A percentile compares a stretch with the other conserved stretches of the same genome.
phyloP scores from a whole-genome alignment of 2,888 invertebrate species.

The Drosophila subquinaria region DNA sequence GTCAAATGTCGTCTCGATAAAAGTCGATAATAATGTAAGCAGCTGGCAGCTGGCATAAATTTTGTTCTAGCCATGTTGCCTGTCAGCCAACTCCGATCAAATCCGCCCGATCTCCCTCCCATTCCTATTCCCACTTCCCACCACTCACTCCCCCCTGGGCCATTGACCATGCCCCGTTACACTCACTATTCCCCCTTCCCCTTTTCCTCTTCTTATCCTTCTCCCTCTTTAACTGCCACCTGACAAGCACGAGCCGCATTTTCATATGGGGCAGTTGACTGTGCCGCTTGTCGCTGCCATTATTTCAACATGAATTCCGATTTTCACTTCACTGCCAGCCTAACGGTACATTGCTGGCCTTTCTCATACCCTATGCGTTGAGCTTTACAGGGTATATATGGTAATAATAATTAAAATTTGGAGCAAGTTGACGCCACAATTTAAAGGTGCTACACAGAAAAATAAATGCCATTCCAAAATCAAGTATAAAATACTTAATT shows the following conservation, averaged over 20 bases:
- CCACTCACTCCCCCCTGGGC: background rate
- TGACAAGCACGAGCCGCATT: constrained; percentile 58
- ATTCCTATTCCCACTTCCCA: constrained; percentile 4
- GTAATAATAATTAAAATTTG: background rate
- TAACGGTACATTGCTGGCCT: constrained; percentile 7
- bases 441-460: too few species aligned
- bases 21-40: constrained; percentile 71
- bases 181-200: background rate
- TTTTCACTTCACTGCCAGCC: constrained; percentile 55
- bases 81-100: constrained; percentile 45
- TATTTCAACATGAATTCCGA: constrained; percentile 55
- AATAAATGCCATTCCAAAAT: too few species aligned
- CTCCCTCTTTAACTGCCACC: constrained; percentile 17
- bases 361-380: constrained; percentile 1
- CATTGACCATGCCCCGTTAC: background rate
- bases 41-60: constrained; percentile 75
- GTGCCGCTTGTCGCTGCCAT: constrained; percentile 24
- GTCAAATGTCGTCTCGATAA: constrained; percentile 76
- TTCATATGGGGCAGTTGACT: constrained; percentile 43
- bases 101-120: constrained; percentile 12
- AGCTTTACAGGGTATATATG: background rate
- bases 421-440: too few species aligned
- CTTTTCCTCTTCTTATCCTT: background rate
- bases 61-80: constrained; percentile 67
- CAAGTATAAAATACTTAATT: too few species aligned